Evolutionary conservation across 2,888 invertebrate species (phyloP).

Genomic region (Pseudococcus jackbeardsleyi): DNA sequence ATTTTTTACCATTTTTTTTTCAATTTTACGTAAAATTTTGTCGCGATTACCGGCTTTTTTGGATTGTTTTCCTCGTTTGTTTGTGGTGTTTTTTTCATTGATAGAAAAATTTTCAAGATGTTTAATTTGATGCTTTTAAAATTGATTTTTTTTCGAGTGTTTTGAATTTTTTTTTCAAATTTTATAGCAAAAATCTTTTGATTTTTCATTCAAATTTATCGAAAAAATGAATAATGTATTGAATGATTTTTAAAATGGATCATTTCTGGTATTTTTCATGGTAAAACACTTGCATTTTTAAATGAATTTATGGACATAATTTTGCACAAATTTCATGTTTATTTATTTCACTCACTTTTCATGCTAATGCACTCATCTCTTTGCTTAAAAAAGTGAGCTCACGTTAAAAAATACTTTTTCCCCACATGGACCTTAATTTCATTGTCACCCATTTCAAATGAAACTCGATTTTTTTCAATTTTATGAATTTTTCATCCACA

Average conservation of each 20-base stretch:
- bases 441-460: background rate
- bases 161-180: background rate
- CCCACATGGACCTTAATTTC: no score
- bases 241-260: no score
- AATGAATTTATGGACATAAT: no score
- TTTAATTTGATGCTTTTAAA: background rate
- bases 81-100: background rate
- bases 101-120: background rate
- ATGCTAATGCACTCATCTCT: no score
- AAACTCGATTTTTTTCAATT: background rate
- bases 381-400: no score
- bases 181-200: background rate
- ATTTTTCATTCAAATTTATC: background rate
- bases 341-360: no score
- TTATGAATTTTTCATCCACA: background rate
- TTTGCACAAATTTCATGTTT: no score
- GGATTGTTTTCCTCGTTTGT: background rate
- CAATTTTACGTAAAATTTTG: background rate
- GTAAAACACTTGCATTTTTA: no score
- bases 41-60: background rate
- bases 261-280: no score
- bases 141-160: background rate
- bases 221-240: background rate
- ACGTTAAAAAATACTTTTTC: no score
- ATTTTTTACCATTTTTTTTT: background rate